Base-by-base conservation (phyloP, 2,888 invertebrate species). In the Andrena chrysosceles region DNA sequence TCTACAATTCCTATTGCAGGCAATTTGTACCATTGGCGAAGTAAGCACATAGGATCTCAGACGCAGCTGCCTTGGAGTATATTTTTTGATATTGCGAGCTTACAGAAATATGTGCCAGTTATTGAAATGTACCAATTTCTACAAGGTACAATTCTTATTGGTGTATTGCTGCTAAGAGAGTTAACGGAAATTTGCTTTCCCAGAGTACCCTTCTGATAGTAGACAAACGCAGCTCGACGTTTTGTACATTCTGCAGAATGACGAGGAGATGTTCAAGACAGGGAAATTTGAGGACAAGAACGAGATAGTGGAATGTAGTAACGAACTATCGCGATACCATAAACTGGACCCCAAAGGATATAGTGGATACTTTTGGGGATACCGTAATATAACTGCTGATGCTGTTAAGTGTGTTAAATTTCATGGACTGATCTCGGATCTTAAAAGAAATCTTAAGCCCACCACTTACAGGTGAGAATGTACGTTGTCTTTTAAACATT, bases 21-120 rank as follows among this genome's bases (percentile, higher is more conserved):
- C 64, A 87, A 96, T 82, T 94, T 99, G 3, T 98, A 97, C 88
- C 99, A 99, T 93, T 99, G 99, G 99, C 95, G 95, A 90, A 95
- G 96, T 4, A 93, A 91, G 33, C 94, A 95, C 42, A 93, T 95
- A 74, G 94, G 95, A 33, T 90, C 93, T 2, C 96, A 97, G 86
- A 94, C 94, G 23, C 95, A 96, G 54, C 94, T 97, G 52, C 96
- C 96, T 0, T 99, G 99, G 99, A 94, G 95, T 5, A 92, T 94
- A 49, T 99, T 98, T 93, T 99, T 99, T 94, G 97, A 99, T 92
- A 72, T 99, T 4, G 89, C 95, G 0, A 97, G 98, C 90, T 94
- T 99, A 33, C 95, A 96, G 91, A 95, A 95, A 56, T 99, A 96
- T 94, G 96, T 97, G 0, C 98, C 98, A 64, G 97, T 99, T 0